Evolutionary conservation across 2,888 invertebrate species (phyloP).

Genomic region (Deroplatys truncata): DNA sequence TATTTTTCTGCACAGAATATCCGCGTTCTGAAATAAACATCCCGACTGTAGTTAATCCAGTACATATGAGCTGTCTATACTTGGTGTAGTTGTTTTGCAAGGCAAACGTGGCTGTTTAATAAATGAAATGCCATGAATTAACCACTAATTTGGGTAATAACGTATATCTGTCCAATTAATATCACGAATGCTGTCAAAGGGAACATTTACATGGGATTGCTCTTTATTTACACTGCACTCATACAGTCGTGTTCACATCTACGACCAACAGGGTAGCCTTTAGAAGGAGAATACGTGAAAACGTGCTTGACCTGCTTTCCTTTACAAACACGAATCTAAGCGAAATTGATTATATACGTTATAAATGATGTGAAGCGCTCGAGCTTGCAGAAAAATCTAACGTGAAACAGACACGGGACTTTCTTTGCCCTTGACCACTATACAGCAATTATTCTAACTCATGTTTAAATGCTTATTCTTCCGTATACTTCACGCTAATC

Average conservation of each 20-base stretch:
- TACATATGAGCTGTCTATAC: background rate
- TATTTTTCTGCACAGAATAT: no score
- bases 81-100: background rate
- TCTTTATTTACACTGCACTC: background rate
- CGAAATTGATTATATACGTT: background rate
- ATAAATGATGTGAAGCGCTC: background rate
- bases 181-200: background rate
- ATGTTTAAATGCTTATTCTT: no score
- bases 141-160: background rate
- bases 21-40: no score
- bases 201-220: background rate
- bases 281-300: background rate
- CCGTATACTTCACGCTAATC: no score
- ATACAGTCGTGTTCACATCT: background rate
- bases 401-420: no score
- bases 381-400: background rate
- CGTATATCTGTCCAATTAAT: background rate
- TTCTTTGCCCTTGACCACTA: no score
- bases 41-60: no score
- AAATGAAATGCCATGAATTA: background rate
- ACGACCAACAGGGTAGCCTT: background rate
- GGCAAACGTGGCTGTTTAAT: background rate
- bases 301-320: background rate
- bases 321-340: background rate
- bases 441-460: no score